A percentile compares a stretch with the other conserved stretches of the same genome.
Conservation (phyloP, 2,888 invertebrate species). For the Ypsolopha sequella region DNA sequence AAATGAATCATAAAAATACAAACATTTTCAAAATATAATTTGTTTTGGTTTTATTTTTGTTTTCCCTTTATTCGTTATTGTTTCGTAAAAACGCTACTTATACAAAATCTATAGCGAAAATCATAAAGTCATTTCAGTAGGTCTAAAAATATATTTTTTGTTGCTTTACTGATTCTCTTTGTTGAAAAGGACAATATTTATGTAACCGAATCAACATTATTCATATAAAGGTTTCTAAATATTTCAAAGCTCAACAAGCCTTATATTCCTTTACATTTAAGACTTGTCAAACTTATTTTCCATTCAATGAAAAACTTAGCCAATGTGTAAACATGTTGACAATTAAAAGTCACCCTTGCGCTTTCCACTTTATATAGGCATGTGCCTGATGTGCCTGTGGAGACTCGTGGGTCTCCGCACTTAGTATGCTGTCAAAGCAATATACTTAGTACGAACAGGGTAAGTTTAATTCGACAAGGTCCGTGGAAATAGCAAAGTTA, state of each 20-base stretch:
- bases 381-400: too few species aligned
- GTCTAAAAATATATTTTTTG: too few species aligned
- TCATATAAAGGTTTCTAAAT: too few species aligned
- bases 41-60: conserved; percentile 56
- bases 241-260: too few species aligned
- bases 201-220: too few species aligned
- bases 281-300: too few species aligned
- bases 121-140: too few species aligned
- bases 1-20: conserved; percentile 51
- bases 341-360: conserved; percentile 32
- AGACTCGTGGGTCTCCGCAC: conserved; percentile 4
- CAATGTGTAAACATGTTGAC: conserved; percentile 37
- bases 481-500: conserved; percentile 5
- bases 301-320: conserved; percentile 14
- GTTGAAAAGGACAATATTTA: too few species aligned
- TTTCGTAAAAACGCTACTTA: neutral
- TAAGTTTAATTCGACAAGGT: conserved; percentile 27
- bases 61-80: conserved; percentile 15
- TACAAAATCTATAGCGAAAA: too few species aligned
- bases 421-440: conserved; percentile 5
- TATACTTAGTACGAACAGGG: conserved; percentile 12
- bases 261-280: too few species aligned
- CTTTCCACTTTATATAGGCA: conserved; percentile 14
- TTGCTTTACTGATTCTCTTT: too few species aligned
- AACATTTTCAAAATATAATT: conserved; percentile 58